Base-by-base conservation (phyloP, 2,888 invertebrate species). In the Camponotus fellah region DNA sequence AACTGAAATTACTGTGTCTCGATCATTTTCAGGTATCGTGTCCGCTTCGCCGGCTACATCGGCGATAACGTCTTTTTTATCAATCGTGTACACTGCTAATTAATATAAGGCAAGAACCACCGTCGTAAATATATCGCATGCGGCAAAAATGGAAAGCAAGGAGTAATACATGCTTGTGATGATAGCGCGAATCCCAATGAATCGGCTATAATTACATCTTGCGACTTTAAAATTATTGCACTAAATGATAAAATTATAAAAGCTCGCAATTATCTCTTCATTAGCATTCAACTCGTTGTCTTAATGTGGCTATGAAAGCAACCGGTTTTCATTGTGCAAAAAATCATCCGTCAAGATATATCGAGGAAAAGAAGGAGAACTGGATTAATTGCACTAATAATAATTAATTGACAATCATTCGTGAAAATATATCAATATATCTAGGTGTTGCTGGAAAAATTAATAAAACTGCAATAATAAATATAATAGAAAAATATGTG, bases 131-230 rank as follows among this genome's bases (percentile, higher is more conserved):
- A 43, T 32, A 32, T n/a, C 43, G 9, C 14, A 40, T 12, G n/a
- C 60, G 74, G 21, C 43, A 60, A 43, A 43, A 62, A 43, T 60
- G 26, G 43, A 26, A 26, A 32, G 40, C 43, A 62, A 43, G 17
- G 12, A 26, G 12, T 43, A 74, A 60, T 60, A 60, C 43, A 12
- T 14, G 32, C 43, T 62, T 60, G 62, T 32, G 32, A 62, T 12
- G 40, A 74, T 74, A 74, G n/a, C 74, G 40, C 26, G 43, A 62
- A 43, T 62, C 43, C n/a, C n/a, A 74, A 62, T 43, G 74, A 74
- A 43, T 37, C 10, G 6, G 43, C 58, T 17, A 10, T 74, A 74
- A 74, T 74, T 58, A n/a, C 8, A n/a, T 60, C 74, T 43, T 37
- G 58, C 37, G 17, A 40, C 74, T 74, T 43, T 46, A 64, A 62